Base-by-base conservation (phyloP, 2,113 vertebrate species). In the Menidia beryllina region DNA sequence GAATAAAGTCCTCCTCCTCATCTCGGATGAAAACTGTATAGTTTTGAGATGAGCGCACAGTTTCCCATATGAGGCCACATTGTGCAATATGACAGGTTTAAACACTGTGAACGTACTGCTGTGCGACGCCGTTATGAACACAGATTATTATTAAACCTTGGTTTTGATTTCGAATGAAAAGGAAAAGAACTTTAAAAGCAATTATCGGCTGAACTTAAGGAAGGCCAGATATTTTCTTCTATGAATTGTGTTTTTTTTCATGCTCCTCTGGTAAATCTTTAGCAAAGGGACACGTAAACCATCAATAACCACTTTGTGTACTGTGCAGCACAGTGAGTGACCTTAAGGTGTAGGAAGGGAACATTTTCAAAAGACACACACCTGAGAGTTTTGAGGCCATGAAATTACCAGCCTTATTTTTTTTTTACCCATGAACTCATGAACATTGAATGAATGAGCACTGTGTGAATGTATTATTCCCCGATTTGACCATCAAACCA, bases 1-100 rank as follows among this genome's bases (percentile, higher is more conserved):
- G 83, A 91, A 89, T 90, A 87, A 90, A 80, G 78, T 77, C 61
- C 75, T 65, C 70, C 68, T 62, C 67, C 72, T 64, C 45, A 23
- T 49, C 76, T 70, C 69, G 56, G 74, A 82, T 69, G 64, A 84
- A 76, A 85, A 82, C 77, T 59, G 59, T 83, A 81, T 56, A 79
- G 78, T 78, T 88, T 72, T 50, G 69, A 86, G 71, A 79, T 66
- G 69, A 85, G 81, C 68, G 47, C 64, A 63, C 72, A 66, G 66
- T 82, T 81, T 77, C 67, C 77, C 53, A 64, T 70, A 83, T 52
- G 65, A 83, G 75, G 52, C 57, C 8, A 45, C 15, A 60, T 20
- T 26, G 60, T 77, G 72, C 73, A 81, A 72, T 65, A 81, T 75
- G 75, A 81, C 52, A 75, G 51, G 68, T 66, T 58, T 62, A 76